phyloP scores from a whole-genome alignment of 2,113 vertebrate species.

The Pantherophis guttatus region DNA sequence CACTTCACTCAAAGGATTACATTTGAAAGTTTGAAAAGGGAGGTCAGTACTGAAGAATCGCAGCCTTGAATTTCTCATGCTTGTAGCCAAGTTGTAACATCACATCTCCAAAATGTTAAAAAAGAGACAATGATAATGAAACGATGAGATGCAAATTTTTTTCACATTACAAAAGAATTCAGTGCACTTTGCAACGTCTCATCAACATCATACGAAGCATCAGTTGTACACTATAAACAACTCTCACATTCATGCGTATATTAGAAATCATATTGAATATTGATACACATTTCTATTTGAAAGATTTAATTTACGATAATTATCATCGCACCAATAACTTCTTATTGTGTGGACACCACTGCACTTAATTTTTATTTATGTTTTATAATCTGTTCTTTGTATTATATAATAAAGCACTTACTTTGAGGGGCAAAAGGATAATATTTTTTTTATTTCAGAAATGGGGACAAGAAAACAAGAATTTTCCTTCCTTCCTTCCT shows the following conservation, averaged over 20 bases:
- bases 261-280: background rate
- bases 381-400: background rate
- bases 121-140: background rate
- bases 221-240: background rate
- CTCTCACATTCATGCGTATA: background rate
- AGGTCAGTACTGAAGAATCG: background rate
- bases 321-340: background rate
- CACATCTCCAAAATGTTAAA: background rate
- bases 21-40: background rate
- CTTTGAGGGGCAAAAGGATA: background rate
- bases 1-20: background rate
- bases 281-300: slow-evolving; percentile 2
- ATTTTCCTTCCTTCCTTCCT: background rate
- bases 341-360: background rate
- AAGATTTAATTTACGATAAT: background rate
- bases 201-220: background rate
- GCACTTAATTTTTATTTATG: background rate
- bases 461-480: background rate
- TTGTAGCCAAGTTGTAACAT: background rate
- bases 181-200: background rate
- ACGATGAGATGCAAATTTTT: background rate
- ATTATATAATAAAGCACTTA: background rate
- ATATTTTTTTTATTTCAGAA: background rate
- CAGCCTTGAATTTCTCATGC: background rate
- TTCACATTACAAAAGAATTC: background rate